phyloP scores from a whole-genome alignment of 2,113 vertebrate genomes.

The Mormoops blainvillei region DNA sequence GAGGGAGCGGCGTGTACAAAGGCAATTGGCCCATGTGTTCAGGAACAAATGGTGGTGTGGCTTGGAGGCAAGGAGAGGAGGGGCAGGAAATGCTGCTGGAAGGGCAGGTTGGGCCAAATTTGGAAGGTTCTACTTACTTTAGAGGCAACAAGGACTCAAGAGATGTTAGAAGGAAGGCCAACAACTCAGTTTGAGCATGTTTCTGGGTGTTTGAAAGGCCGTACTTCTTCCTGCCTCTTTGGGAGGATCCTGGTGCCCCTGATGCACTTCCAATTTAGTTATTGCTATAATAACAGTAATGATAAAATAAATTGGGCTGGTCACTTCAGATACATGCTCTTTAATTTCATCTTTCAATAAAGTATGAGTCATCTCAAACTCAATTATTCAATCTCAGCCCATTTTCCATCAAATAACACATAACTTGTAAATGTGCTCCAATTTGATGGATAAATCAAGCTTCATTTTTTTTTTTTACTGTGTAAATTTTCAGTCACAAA shows the following conservation, averaged over 20 bases:
- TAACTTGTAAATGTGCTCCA: background rate
- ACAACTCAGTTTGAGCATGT: background rate
- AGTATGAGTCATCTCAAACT: background rate
- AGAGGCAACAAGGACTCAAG: background rate
- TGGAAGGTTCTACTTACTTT: background rate
- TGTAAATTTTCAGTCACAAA: background rate
- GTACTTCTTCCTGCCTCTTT: background rate
- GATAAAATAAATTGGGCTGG: background rate
- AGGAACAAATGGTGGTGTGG: background rate
- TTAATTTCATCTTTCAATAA: background rate
- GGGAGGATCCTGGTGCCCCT: background rate
- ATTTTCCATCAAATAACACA: slow-evolving; percentile 6
- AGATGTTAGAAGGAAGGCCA: background rate
- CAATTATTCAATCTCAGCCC: background rate
- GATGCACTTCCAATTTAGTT: background rate
- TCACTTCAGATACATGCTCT: background rate
- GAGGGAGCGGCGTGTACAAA: background rate
- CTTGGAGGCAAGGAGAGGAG: background rate
- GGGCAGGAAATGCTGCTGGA: background rate
- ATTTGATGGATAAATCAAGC: background rate
- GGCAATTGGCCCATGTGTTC: background rate
- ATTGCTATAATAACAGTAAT: background rate
- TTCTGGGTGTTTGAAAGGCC: background rate
- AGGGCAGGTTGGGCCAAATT: slow-evolving; percentile 21
- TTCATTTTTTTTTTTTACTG: background rate